These are phyloP conservation scores for Gryon sp. DNA, from an alignment of 1,140 invertebrate genomes.

Conservation along the genomic window DNA sequence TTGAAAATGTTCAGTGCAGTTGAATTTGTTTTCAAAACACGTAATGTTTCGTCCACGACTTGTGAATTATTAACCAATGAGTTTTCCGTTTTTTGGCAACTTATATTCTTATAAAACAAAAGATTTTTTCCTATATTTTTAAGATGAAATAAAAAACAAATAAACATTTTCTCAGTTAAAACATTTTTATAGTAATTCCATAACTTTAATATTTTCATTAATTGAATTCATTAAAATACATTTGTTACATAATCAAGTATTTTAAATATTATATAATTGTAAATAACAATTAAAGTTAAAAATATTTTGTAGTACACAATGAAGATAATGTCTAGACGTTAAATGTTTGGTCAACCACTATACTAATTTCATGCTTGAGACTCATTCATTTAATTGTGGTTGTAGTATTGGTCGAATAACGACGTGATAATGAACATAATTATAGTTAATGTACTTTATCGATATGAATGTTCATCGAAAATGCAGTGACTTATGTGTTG, in stretches of 20 bases:
- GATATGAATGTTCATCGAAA: slow-evolving; percentile 17
- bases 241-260: no score
- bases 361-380: background rate
- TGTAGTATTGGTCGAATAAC: slow-evolving; percentile 56
- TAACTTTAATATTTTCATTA: no score
- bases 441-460: slow-evolving; percentile 53
- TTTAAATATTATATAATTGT: no score
- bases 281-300: no score
- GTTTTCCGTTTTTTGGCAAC: slow-evolving; percentile 12
- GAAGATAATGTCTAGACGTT: background rate
- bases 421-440: slow-evolving; percentile 64
- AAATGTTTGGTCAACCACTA: background rate
- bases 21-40: slow-evolving; percentile 32
- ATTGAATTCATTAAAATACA: no score
- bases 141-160: no score
- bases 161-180: no score
- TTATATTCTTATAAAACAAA: no score
- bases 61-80: slow-evolving; percentile 37
- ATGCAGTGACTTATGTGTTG: slow-evolving; percentile 6
- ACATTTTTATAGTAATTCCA: no score
- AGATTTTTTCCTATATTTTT: no score
- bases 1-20: slow-evolving; percentile 5
- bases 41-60: slow-evolving; percentile 16
- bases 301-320: no score
- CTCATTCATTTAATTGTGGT: slow-evolving; percentile 32